Percentiles rank a stretch among this genome's conserved stretches.
phyloP scores from a whole-genome alignment of 2,888 invertebrate species.

The Encarsia formosa region DNA sequence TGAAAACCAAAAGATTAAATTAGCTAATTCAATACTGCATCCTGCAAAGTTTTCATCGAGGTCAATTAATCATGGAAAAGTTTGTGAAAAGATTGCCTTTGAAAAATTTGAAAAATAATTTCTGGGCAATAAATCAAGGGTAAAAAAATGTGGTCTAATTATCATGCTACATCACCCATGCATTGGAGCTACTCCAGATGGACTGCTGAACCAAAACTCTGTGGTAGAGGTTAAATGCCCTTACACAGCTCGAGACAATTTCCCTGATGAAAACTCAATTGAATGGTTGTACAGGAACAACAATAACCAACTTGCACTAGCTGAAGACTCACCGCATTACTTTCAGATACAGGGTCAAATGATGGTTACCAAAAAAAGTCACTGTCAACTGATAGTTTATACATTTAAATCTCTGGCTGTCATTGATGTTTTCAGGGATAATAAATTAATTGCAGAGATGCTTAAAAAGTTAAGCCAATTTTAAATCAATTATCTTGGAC shows the following conservation, averaged over 20 bases:
- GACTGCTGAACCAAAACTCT: slow-evolving; percentile 10
- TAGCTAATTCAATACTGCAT: too few species aligned
- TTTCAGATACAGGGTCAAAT: slow-evolving; percentile 31
- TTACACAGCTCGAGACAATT: not conserved
- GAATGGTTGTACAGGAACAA: not conserved
- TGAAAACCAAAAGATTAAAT: too few species aligned
- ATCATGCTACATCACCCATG: slow-evolving; percentile 9
- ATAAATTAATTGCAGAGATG: too few species aligned
- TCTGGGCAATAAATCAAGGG: not conserved
- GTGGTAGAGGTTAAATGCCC: slow-evolving; percentile 22
- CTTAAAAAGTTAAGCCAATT: too few species aligned
- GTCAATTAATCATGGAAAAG: too few species aligned
- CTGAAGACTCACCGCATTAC: slow-evolving; percentile 22
- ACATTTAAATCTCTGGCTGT: too few species aligned
- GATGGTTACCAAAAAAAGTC: slow-evolving; percentile 19
- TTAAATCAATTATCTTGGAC: too few species aligned
- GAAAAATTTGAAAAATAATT: not conserved
- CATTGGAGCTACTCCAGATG: slow-evolving; percentile 21
- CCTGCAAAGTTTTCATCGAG: too few species aligned
- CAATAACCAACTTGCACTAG: slow-evolving; percentile 7
- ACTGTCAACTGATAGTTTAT: slow-evolving; percentile 12
- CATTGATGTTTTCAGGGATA: too few species aligned
- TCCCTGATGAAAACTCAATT: slow-evolving; percentile 2
- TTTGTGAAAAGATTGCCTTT: too few species aligned
- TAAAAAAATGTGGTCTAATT: slow-evolving; percentile 17